Percentiles rank a stretch among this genome's conserved stretches.
Conservation (phyloP, 2,113 vertebrate genomes). For the Shinisaurus crocodilurus region DNA sequence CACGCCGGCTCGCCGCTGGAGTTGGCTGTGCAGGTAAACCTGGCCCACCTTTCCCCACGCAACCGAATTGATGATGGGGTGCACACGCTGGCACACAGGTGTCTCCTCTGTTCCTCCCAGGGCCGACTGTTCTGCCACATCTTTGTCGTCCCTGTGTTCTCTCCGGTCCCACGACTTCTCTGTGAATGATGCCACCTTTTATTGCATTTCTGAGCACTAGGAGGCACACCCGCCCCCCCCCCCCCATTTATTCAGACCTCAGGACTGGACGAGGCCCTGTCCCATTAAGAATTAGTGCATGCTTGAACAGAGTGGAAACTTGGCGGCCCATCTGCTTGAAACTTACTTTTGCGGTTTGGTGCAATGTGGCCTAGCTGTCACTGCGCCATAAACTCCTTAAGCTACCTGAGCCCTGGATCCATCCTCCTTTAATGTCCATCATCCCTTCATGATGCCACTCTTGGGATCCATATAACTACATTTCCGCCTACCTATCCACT, state of each 20-base stretch:
- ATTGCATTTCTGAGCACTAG: too few relatives aligned
- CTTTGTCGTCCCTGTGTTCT: neutral
- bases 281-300: neutral
- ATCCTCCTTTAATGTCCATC: too few relatives aligned
- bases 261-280: neutral
- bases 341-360: too few relatives aligned
- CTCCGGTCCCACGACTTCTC: neutral
- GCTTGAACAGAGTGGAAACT: too few relatives aligned
- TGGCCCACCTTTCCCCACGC: too few relatives aligned
- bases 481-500: neutral
- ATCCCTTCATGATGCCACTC: too few relatives aligned
- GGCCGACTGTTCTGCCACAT: neutral
- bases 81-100: neutral
- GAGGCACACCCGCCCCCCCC: too few relatives aligned
- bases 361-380: too few relatives aligned
- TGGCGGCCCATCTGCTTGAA: too few relatives aligned
- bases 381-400: neutral
- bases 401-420: neutral
- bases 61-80: neutral
- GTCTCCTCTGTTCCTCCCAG: neutral
- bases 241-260: neutral
- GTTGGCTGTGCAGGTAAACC: constrained; percentile 83
- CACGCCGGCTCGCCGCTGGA: constrained; percentile 50
- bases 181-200: too few relatives aligned
- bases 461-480: neutral